Evolutionary conservation across 2,113 vertebrate genomes (phyloP), one percentile per base, ranked within the genome.

Genomic region (Malurus alboscapulatus): DNA sequence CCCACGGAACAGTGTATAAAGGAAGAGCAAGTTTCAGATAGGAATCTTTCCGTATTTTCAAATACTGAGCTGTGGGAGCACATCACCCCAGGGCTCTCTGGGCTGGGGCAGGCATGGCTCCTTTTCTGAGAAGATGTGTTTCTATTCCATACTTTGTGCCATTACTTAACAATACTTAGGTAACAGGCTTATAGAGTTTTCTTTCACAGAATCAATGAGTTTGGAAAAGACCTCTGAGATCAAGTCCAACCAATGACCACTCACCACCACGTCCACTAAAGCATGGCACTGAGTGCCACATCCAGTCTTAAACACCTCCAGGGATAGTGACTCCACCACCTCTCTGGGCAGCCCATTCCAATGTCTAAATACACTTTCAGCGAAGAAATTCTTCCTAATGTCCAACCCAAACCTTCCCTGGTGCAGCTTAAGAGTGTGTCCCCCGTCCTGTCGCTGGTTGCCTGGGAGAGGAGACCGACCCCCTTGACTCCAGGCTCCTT

Each of bases 81-180:
- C 0, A 1, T 38, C 2, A 20, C 14, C 48, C 12, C 54, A 27
- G 20, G 11, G 54, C 15, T 36, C 2, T 2, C 53, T 14, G 40
- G 2, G 5, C 19, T 32, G 25, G 6, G 5, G 30, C 42, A 38
- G 7, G 7, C 40, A 11, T 0, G 5, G 55, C 44, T 29, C 34
- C 2, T 1, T 11, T 45, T 30, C 61, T 2, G 36, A 79, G 58
- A 14, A 55, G 47, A 45, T 1, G 22, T 2, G 22, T 55, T 84
- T 74, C 10, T 4, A 40, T 65, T 75, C 27, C 40, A 17, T 45
- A 50, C 5, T 71, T 47, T 29, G 27, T 0, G 1, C 17, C 38
- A 10, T 30, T 30, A 2, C 6, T 25, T 44, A 58, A 27, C 30
- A 61, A 6, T 4, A 3, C 22, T 11, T 26, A 44, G 47, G 10